Conservation (phyloP, 2,797 vertebrate species). For the Tinamus major region DNA sequence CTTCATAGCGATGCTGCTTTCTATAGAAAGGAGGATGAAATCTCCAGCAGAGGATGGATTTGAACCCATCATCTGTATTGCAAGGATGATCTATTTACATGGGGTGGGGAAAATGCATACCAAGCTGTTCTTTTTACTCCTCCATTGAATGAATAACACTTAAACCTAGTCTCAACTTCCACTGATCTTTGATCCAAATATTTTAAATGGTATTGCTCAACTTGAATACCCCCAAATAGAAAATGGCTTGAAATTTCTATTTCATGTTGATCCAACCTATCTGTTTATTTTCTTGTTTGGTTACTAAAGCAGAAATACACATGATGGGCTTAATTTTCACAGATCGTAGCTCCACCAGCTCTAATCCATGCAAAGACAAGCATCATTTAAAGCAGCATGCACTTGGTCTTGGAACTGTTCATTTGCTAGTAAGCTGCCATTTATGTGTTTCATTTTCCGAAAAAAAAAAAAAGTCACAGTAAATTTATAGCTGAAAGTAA, state of each 20-base stretch:
- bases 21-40: not conserved
- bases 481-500: slow-evolving; percentile 8
- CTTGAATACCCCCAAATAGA: not conserved
- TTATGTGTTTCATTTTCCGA: not conserved
- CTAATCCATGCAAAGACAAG: not conserved
- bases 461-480: not conserved
- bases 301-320: not conserved
- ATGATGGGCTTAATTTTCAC: not conserved
- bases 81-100: not conserved
- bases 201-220: not conserved
- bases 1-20: not conserved
- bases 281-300: not conserved
- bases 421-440: not conserved
- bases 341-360: not conserved
- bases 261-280: not conserved
- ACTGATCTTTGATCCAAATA: not conserved
- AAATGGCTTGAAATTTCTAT: not conserved
- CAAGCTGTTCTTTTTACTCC: not conserved
- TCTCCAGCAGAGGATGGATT: not conserved
- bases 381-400: not conserved
- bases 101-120: not conserved
- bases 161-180: not conserved
- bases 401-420: not conserved
- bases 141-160: not conserved
- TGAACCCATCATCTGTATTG: not conserved